A percentile compares a stretch with the other conserved stretches of the same genome.
Evolutionary conservation across 2,113 vertebrate species (phyloP).

Genomic region (Bolborhynchus lineola): DNA sequence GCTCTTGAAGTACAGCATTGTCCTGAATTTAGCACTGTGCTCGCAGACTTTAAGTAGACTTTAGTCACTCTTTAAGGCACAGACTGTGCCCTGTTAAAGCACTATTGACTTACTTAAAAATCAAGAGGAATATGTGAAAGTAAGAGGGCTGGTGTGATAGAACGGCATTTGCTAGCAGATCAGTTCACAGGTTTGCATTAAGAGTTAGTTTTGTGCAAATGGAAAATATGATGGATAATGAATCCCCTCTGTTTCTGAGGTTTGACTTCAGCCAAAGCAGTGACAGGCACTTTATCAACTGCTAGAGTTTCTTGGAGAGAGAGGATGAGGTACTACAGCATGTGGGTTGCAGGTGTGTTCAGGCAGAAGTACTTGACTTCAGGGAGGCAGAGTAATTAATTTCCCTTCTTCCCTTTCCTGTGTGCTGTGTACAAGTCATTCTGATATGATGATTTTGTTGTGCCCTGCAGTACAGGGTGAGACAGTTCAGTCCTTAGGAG

Average conservation of each 20-base stretch:
- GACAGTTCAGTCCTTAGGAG: not conserved
- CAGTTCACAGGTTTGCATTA: not conserved
- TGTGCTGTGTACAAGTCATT: not conserved
- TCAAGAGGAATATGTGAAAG: not conserved
- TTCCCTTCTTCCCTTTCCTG: not conserved
- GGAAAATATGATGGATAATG: accelerated
- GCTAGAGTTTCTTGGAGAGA: not conserved
- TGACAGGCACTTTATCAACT: not conserved
- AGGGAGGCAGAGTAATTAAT: not conserved
- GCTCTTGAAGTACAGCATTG: not conserved
- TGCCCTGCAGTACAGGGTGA: not conserved
- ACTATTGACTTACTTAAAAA: not conserved
- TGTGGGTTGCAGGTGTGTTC: no score
- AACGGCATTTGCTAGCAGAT: not conserved
- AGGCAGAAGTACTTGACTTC: not conserved
- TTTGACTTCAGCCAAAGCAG: not conserved
- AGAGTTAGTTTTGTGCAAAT: not conserved
- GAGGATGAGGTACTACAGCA: accelerated
- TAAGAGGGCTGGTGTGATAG: not conserved
- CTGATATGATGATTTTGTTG: not conserved
- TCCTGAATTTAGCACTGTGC: not conserved
- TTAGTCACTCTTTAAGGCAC: not conserved
- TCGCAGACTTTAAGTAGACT: not conserved
- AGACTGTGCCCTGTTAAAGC: not conserved
- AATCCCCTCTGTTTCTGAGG: not conserved